These are phyloP conservation scores for Balaeniceps rex DNA, from an alignment of 2,113 vertebrate genomes.

Conservation along the genomic window DNA sequence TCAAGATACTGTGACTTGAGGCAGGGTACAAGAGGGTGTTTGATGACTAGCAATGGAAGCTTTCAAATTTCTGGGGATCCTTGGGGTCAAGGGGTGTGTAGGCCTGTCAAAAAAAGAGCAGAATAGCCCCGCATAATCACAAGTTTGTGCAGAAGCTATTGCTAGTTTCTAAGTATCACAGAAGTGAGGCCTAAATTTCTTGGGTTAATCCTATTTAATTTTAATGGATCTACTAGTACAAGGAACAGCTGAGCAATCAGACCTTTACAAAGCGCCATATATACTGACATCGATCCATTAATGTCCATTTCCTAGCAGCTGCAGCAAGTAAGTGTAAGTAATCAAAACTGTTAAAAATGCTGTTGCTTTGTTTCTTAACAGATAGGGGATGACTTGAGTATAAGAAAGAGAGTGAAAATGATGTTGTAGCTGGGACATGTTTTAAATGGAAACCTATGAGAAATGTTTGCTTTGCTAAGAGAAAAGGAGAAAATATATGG, in stretches of 20 bases:
- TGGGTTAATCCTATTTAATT: not conserved
- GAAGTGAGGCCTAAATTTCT: not conserved
- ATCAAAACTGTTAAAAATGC: not conserved
- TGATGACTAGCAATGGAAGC: not conserved
- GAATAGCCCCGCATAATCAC: not conserved
- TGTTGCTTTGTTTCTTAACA: not conserved
- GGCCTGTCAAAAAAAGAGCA: not conserved
- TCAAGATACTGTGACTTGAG: not conserved
- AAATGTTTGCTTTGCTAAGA: not conserved
- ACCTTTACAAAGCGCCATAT: not conserved
- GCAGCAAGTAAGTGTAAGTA: not conserved
- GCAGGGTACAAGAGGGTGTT: not conserved
- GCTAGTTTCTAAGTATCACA: not conserved
- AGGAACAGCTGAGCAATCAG: slow-evolving; percentile 31
- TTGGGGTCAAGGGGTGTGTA: not conserved
- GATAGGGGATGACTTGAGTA: not conserved
- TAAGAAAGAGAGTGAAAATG: not conserved
- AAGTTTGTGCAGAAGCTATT: not conserved
- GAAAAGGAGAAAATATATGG: not conserved
- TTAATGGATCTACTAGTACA: not conserved
- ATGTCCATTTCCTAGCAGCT: not conserved
- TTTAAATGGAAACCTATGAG: not conserved
- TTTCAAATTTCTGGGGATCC: not conserved
- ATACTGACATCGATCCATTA: not conserved
- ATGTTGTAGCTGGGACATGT: not conserved